Conservation (phyloP, 2,797 vertebrate genomes). For the Enoplosus armatus region DNA sequence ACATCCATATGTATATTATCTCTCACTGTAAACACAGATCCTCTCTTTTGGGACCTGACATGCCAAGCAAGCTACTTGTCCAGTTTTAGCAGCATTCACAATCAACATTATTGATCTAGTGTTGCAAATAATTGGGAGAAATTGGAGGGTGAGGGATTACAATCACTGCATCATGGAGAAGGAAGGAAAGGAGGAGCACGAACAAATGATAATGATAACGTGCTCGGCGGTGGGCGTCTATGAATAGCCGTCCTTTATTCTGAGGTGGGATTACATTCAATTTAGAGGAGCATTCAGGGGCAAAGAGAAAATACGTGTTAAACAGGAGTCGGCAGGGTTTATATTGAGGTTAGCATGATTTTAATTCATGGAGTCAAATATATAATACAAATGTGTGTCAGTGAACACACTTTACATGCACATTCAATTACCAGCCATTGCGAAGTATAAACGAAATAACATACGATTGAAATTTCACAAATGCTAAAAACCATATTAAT, state of each 20-base stretch:
- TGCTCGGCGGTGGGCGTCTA: constrained; percentile 31
- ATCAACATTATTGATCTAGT: constrained; percentile 48
- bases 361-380: constrained; percentile 13
- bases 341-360: neutral
- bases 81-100: constrained; percentile 15
- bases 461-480: neutral
- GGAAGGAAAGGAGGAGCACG: constrained; percentile 16
- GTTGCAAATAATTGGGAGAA: constrained; percentile 27
- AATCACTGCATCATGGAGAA: constrained; percentile 23
- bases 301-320: constrained; percentile 19
- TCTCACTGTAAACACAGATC: constrained; percentile 1
- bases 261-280: constrained; percentile 33
- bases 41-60: neutral
- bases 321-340: constrained; percentile 4
- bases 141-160: constrained; percentile 31
- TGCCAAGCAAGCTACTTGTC: neutral
- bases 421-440: neutral
- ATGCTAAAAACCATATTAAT: neutral
- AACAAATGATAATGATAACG: constrained; percentile 34
- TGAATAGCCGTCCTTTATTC: constrained; percentile 48
- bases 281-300: constrained; percentile 35
- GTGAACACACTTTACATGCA: neutral
- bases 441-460: neutral
- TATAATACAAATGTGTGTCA: neutral
- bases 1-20: constrained; percentile 6